Percentiles rank a stretch among this genome's conserved stretches.
Evolutionary conservation across 2,113 vertebrate genomes (phyloP).

Genomic region (Lucifuga dentata): DNA sequence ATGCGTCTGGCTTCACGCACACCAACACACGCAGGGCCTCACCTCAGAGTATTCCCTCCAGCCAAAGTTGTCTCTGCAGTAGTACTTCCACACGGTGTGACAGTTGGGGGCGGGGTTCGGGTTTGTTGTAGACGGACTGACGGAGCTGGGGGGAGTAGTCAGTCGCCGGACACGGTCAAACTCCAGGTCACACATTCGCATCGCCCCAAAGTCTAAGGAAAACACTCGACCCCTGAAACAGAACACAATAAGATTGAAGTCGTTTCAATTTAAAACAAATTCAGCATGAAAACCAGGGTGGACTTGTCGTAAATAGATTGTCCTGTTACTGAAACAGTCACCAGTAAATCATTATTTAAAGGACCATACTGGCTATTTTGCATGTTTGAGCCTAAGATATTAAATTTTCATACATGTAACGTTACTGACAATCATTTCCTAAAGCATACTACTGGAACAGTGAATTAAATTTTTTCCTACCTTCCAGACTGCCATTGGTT

Average conservation of each 20-base stretch:
- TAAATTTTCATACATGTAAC: too few relatives aligned
- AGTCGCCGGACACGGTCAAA: conserved; percentile 94
- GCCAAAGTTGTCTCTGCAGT: conserved; percentile 99
- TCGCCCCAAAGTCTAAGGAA: conserved; percentile 90
- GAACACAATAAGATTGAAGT: conserved; percentile 8
- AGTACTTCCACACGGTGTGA: conserved; percentile 97
- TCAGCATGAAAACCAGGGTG: neutral
- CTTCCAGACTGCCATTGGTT: too few relatives aligned
- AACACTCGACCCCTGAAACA: conserved; percentile 90
- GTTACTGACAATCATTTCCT: too few relatives aligned
- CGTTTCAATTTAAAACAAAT: neutral
- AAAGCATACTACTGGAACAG: too few relatives aligned
- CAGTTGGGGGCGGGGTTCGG: conserved; percentile 85
- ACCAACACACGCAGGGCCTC: conserved; percentile 51
- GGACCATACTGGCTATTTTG: too few relatives aligned
- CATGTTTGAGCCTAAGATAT: too few relatives aligned
- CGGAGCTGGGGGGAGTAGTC: conserved; percentile 87
- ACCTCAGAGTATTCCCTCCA: conserved; percentile 99
- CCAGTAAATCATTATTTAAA: too few relatives aligned
- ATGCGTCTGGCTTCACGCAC: conserved; percentile 44
- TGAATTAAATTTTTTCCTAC: too few relatives aligned
- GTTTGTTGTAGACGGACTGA: conserved; percentile 78
- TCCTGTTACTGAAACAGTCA: too few relatives aligned
- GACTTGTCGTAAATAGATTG: too few relatives aligned
- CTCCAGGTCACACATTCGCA: conserved; percentile 92